These are phyloP conservation scores for Centropristis striata DNA, from an alignment of 2,113 vertebrate species.

Conservation along the genomic window DNA sequence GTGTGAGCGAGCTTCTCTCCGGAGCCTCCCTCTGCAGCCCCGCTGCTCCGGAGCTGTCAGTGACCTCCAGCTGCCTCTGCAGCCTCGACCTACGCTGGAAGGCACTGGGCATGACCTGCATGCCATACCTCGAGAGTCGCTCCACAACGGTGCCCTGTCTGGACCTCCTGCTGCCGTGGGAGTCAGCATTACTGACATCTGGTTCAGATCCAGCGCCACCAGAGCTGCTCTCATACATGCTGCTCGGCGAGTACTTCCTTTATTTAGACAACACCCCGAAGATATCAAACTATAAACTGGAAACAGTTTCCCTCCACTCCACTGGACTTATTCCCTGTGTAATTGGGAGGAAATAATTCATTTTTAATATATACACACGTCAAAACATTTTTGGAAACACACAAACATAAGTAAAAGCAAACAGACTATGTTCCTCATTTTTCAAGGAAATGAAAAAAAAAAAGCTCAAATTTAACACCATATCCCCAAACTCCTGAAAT, in stretches of 20 bases:
- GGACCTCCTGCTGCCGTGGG: constrained; percentile 29
- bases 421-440: constrained; percentile 2
- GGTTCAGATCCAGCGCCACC: constrained; percentile 31
- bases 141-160: constrained; percentile 57
- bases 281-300: constrained; percentile 15
- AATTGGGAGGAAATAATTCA: neutral
- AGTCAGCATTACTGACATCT: constrained; percentile 37
- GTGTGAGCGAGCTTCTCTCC: constrained; percentile 75
- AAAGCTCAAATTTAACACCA: too few relatives aligned
- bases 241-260: constrained; percentile 43
- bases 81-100: constrained; percentile 77
- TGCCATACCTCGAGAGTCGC: constrained; percentile 64
- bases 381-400: neutral
- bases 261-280: constrained; percentile 54
- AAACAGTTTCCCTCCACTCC: neutral
- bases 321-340: constrained; percentile 3
- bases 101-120: constrained; percentile 66
- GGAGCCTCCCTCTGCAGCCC: constrained; percentile 37
- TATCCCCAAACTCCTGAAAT: too few relatives aligned
- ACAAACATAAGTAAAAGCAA: too few relatives aligned
- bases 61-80: constrained; percentile 73
- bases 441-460: too few relatives aligned
- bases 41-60: constrained; percentile 34
- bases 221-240: constrained; percentile 62
- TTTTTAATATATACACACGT: neutral